Evolutionary conservation across 2,113 vertebrate species (phyloP).

Genomic region (Columbina picui): DNA sequence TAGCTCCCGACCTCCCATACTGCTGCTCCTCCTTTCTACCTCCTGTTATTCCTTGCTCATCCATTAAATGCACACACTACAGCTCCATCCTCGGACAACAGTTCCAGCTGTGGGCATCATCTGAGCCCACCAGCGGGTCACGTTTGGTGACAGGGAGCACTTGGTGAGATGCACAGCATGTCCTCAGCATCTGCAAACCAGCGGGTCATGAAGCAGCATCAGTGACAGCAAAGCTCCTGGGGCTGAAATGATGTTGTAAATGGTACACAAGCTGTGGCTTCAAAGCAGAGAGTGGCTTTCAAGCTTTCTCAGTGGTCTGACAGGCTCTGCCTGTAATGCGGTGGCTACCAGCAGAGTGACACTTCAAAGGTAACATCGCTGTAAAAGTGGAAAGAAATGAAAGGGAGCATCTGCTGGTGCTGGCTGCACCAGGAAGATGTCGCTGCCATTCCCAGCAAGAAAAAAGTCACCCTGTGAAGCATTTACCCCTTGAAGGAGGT

Average conservation of each 20-base stretch:
- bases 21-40: background rate
- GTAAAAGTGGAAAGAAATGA: background rate
- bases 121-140: accelerated
- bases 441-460: background rate
- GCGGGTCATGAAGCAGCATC: accelerated
- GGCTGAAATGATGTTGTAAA: background rate
- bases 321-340: background rate
- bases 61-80: accelerated
- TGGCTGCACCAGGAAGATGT: background rate
- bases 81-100: background rate
- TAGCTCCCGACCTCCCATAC: background rate
- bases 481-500: background rate
- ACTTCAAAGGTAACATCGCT: background rate
- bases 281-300: background rate
- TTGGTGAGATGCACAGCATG: accelerated
- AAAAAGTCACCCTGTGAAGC: background rate
- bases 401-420: background rate
- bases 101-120: background rate
- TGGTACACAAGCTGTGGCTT: background rate
- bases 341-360: accelerated
- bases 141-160: accelerated
- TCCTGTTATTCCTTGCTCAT: background rate
- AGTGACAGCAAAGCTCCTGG: background rate
- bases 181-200: background rate
- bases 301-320: background rate